Percentiles rank a stretch among this genome's conserved stretches.
phyloP scores from a whole-genome alignment of 2,888 invertebrate genomes.

The Lasius platythorax region DNA sequence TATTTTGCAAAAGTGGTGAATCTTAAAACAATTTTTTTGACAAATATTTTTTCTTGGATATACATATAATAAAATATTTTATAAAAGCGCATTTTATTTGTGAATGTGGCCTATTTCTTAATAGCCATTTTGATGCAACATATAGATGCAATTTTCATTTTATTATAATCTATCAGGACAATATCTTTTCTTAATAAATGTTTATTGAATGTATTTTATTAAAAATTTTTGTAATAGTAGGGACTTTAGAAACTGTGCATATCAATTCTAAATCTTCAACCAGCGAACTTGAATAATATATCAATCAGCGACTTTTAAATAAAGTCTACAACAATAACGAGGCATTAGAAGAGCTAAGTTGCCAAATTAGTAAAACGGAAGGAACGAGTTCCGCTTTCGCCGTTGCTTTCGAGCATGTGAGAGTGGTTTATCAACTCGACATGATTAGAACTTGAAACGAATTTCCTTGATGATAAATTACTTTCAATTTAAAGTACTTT shows the following conservation, averaged over 20 bases:
- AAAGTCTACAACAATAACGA: background rate
- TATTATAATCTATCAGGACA: background rate
- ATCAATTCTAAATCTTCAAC: background rate
- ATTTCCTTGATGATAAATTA: background rate
- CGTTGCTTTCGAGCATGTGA: constrained; percentile 63
- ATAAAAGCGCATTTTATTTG: background rate
- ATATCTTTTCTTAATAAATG: background rate
- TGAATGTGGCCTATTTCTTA: background rate
- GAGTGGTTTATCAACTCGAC: constrained; percentile 53
- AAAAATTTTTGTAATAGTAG: background rate
- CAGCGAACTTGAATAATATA: background rate
- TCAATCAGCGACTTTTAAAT: background rate
- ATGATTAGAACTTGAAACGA: constrained; percentile 70
- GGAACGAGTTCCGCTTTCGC: constrained; percentile 74
- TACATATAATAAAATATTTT: background rate
- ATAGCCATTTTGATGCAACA: background rate
- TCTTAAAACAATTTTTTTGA: constrained; percentile 2
- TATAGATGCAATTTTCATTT: background rate
- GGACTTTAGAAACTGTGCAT: background rate
- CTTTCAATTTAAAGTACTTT: constrained; percentile 7
- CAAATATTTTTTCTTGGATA: background rate
- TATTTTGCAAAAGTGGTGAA: constrained; percentile 8
- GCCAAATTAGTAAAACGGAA: constrained; percentile 76
- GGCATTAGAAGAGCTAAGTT: constrained; percentile 34
- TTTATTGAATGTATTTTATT: background rate